Conservation (phyloP, 2,797 vertebrate genomes). For the Eupleurogrammus muticus region DNA sequence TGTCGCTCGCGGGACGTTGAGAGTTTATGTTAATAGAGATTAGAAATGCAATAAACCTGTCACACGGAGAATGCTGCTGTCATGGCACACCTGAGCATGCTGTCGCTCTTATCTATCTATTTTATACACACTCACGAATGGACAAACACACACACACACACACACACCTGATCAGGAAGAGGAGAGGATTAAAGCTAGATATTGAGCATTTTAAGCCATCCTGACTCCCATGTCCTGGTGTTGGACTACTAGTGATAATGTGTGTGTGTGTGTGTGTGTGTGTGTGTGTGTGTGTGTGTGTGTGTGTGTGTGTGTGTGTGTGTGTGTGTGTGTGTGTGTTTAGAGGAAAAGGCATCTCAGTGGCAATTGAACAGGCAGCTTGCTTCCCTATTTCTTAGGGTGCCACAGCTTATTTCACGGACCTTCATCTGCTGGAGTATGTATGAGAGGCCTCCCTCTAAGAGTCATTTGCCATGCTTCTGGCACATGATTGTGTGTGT, state of each 20-base stretch:
- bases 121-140: constrained; percentile 29
- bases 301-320: constrained; percentile 28
- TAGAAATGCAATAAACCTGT: constrained; percentile 86
- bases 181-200: constrained; percentile 59
- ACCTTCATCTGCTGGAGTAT: constrained; percentile 60
- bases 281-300: constrained; percentile 28
- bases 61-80: constrained; percentile 76
- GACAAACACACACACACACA: constrained; percentile 21
- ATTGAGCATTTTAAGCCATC: constrained; percentile 53
- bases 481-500: constrained; percentile 42
- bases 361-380: constrained; percentile 49
- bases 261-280: constrained; percentile 33
- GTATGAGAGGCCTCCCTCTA: constrained; percentile 57
- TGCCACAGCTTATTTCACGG: constrained; percentile 81
- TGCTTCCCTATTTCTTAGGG: constrained; percentile 66
- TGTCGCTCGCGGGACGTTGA: constrained; percentile 21
- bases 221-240: constrained; percentile 47
- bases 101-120: constrained; percentile 64
- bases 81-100: constrained; percentile 52
- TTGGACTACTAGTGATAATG: constrained; percentile 18
- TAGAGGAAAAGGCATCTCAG: constrained; percentile 28
- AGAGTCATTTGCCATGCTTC: constrained; percentile 64
- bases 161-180: constrained; percentile 37
- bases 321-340: constrained; percentile 29
- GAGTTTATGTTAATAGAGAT: constrained; percentile 79